phyloP scores from a whole-genome alignment of 2,797 vertebrate species.

The Poeciliopsis turneri region DNA sequence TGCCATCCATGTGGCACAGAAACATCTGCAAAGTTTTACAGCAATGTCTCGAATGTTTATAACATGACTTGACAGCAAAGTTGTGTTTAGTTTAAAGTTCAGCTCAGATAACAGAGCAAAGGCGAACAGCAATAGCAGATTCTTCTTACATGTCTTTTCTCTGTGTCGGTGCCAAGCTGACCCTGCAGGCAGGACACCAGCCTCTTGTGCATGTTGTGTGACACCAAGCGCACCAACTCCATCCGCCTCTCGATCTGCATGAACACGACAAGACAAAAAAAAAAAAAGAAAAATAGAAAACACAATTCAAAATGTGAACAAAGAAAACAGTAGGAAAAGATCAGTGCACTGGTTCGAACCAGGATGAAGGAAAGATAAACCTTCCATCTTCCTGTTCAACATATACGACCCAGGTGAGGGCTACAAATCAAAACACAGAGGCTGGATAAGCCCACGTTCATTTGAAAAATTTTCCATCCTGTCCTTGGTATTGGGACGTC shows the following conservation, averaged over 20 bases:
- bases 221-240: conserved; percentile 88
- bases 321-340: not conserved
- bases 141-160: conserved; percentile 91
- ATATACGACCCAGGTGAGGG: conserved; percentile 29
- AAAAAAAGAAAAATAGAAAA: not conserved
- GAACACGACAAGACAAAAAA: not conserved
- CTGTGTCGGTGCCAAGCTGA: conserved; percentile 87
- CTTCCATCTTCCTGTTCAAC: conserved; percentile 23
- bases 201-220: conserved; percentile 92
- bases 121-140: not conserved
- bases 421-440: conserved; percentile 40
- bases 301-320: not conserved
- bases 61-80: not conserved
- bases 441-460: conserved; percentile 4
- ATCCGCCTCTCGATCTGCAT: conserved; percentile 92
- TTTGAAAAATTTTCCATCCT: conserved; percentile 15
- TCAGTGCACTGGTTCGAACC: conserved; percentile 2
- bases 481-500: conserved; percentile 24
- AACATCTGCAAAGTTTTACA: not conserved
- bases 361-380: conserved; percentile 10
- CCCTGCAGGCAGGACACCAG: conserved; percentile 90
- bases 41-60: not conserved
- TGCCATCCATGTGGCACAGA: not conserved
- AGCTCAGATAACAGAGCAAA: not conserved
- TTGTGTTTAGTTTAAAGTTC: not conserved